Evolutionary conservation across 2,888 invertebrate species (phyloP).

Genomic region (Hylaea fasciaria): DNA sequence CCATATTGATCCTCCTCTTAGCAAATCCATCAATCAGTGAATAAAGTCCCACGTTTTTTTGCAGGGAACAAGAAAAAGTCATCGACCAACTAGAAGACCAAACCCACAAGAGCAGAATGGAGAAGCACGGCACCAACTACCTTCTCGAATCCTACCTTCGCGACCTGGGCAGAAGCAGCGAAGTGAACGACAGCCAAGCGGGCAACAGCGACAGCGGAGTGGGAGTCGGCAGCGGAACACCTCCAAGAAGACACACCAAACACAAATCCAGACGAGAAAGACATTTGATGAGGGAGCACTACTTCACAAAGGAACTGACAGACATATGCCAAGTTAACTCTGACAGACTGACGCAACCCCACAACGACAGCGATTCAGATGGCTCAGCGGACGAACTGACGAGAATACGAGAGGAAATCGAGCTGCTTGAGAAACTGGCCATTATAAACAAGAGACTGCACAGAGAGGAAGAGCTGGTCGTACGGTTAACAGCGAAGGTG

Average conservation of each 20-base stretch:
- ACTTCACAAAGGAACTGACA: conserved; percentile 82
- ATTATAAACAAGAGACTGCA: conserved; percentile 90
- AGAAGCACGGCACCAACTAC: conserved; percentile 92
- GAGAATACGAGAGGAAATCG: conserved; percentile 87
- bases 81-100: conserved; percentile 92
- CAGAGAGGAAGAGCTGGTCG: conserved; percentile 89
- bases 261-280: conserved; percentile 83
- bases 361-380: conserved; percentile 80
- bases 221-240: conserved; percentile 87
- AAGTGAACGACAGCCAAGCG: conserved; percentile 83
- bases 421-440: conserved; percentile 89
- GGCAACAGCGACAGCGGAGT: conserved; percentile 90
- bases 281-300: conserved; percentile 82
- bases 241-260: conserved; percentile 80
- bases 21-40: too few species aligned
- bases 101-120: conserved; percentile 89
- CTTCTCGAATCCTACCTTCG: conserved; percentile 90
- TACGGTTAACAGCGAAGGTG: conserved; percentile 87
- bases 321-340: conserved; percentile 83
- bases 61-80: conserved; percentile 90
- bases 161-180: conserved; percentile 74
- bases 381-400: conserved; percentile 81
- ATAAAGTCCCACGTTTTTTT: conserved; percentile 16
- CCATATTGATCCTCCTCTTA: too few species aligned
- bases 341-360: conserved; percentile 74